Evolutionary conservation across 2,797 vertebrate species (phyloP).

Genomic region (Enteromius afrohamiltoni): DNA sequence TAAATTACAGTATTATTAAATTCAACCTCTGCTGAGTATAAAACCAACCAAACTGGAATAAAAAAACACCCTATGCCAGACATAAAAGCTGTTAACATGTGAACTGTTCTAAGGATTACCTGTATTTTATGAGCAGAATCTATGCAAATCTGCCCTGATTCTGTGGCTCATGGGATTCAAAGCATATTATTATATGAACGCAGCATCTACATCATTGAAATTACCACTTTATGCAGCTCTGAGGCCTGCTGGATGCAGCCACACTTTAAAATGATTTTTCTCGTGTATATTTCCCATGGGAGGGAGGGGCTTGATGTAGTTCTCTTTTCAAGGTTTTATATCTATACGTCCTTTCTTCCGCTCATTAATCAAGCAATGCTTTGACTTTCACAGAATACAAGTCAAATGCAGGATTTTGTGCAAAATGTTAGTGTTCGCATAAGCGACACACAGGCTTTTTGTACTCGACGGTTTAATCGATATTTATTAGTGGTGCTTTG

Average conservation of each 20-base stretch:
- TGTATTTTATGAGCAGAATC: conserved; percentile 4
- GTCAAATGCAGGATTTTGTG: neutral
- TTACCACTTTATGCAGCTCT: conserved; percentile 72
- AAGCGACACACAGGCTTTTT: neutral
- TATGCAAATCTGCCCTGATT: conserved; percentile 23
- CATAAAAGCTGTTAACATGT: conserved; percentile 6
- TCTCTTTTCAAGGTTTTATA: conserved; percentile 69
- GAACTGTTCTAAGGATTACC: conserved; percentile 14
- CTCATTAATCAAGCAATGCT: conserved; percentile 9
- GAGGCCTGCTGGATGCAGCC: conserved; percentile 72
- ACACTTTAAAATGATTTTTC: conserved; percentile 77
- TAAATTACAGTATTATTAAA: neutral
- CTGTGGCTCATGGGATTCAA: neutral
- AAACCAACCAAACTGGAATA: neutral
- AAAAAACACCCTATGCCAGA: neutral
- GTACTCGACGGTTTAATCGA: neutral
- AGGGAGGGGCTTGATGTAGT: conserved; percentile 58
- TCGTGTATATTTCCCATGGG: conserved; percentile 67
- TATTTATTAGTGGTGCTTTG: neutral
- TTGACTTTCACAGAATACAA: neutral
- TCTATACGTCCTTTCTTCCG: neutral
- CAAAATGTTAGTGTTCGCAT: neutral
- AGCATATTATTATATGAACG: conserved; percentile 55
- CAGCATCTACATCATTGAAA: conserved; percentile 72
- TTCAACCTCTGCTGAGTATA: neutral